Evolutionary conservation across 2,113 vertebrate genomes (phyloP), one percentile per base, ranked within the genome.

Genomic region (Oophaga pumilio): DNA sequence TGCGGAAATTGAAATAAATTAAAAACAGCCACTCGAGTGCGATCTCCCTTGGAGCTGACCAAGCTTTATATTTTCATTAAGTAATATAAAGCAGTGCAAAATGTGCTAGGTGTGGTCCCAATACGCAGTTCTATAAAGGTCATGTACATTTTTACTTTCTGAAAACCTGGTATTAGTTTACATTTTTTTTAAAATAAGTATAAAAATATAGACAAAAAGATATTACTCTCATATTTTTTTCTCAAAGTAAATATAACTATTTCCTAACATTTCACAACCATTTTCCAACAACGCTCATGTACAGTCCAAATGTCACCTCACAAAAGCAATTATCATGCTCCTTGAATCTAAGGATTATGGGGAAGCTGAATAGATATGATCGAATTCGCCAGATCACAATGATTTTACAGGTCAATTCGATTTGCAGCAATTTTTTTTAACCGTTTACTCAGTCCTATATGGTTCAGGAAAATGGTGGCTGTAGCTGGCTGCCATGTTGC

Each of bases 1-100:
- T 64, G 86, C 68, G 43, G 89, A 91, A 59, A 85, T 62, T 85
- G 24, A 18, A 53, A 24, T 50, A 52, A 83, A 83, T 69, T 64
- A 49, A 11, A 83, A 83, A 68, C 81, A 68, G 62, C 13, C 81
- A 83, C 49, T 53, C 6, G 2, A n/a, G 22, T 66, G 14, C n/a
- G 11, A 18, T 56, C 24, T 33, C 68, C 2, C 11, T 18, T 1
- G 8, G 3, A 33, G 3, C 28, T 8, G 8, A 43, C 6, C 28
- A 73, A 26, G 33, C 2, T 8, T 43, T 18, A 50, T 11, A 50
- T 50, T 74, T 74, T 74, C 6, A 50, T 74, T 74, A 20, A 17
- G 50, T 50, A 50, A 50, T 22, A 73, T 20, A 14, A 33, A 18
- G 43, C 64, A 14, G 64, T 9, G 18, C 6, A n/a, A 73, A 26